Evolutionary conservation across 2,888 invertebrate genomes (phyloP).

Genomic region (Ellobium chinense): DNA sequence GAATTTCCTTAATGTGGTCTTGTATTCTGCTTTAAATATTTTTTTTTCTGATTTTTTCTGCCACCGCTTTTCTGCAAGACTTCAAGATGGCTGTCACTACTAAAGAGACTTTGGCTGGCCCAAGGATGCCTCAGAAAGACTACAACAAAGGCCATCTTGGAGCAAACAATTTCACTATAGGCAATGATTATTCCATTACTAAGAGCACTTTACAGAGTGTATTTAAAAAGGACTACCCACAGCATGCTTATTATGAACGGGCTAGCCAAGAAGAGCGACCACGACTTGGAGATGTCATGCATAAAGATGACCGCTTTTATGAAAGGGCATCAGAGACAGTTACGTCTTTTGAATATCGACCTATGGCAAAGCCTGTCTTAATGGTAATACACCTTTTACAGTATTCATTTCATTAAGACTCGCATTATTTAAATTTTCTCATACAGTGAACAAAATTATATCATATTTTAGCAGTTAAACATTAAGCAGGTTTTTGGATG

Average conservation of each 20-base stretch:
- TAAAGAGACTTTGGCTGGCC: background rate
- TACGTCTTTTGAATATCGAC: slow-evolving; percentile 61
- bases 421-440: too few species aligned
- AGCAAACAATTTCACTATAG: slow-evolving; percentile 70
- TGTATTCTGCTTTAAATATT: too few species aligned
- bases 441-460: too few species aligned
- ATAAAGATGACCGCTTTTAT: slow-evolving; percentile 68
- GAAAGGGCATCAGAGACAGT: slow-evolving; percentile 71
- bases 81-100: background rate
- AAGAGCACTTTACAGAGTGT: slow-evolving; percentile 64
- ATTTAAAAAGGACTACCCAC: slow-evolving; percentile 72
- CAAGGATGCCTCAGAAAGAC: background rate
- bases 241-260: slow-evolving; percentile 58
- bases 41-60: too few species aligned
- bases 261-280: slow-evolving; percentile 65
- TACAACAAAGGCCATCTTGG: slow-evolving; percentile 52
- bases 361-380: slow-evolving; percentile 63
- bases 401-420: background rate
- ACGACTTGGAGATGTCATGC: slow-evolving; percentile 71
- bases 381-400: slow-evolving; percentile 10
- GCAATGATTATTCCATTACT: slow-evolving; percentile 65
- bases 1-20: too few species aligned
- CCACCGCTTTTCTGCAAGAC: too few species aligned
- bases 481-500: too few species aligned
- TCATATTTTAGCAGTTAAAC: too few species aligned